Conservation (phyloP, 2,113 vertebrate species). For the Orientallactaga bullata region DNA sequence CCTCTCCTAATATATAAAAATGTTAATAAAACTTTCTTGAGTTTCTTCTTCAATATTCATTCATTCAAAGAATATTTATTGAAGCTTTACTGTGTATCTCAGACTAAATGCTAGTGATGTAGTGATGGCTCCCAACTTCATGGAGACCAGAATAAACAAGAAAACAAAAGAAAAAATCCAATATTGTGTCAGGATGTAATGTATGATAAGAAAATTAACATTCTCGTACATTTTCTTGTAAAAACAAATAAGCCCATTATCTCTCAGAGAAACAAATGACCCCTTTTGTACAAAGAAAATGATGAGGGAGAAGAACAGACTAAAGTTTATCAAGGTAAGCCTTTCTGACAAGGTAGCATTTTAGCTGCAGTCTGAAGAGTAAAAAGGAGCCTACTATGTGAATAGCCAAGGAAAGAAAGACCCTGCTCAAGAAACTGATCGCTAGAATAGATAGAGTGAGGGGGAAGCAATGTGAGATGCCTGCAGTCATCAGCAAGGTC, state of each 20-base stretch:
- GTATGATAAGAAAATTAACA: not conserved
- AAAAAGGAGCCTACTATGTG: not conserved
- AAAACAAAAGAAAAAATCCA: not conserved
- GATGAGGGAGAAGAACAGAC: not conserved
- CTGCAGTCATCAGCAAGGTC: not conserved
- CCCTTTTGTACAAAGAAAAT: conserved; percentile 19
- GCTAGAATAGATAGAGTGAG: not conserved
- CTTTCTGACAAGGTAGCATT: not conserved
- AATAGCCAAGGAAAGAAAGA: not conserved
- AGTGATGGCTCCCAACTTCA: not conserved
- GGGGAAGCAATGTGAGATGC: not conserved
- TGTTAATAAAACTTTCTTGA: not conserved
- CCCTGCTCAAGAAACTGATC: not conserved
- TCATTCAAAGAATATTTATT: not conserved
- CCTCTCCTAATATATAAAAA: not conserved
- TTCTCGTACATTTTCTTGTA: not conserved
- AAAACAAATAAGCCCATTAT: not conserved
- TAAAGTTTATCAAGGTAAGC: not conserved
- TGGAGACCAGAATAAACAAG: not conserved
- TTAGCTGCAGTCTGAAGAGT: not conserved
- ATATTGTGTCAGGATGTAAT: not conserved
- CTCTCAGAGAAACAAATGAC: not conserved
- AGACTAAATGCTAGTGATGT: not conserved
- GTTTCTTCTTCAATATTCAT: not conserved
- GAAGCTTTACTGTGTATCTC: not conserved